Conservation (phyloP, 2,888 invertebrate species). For the Mythimna albipuncta region DNA sequence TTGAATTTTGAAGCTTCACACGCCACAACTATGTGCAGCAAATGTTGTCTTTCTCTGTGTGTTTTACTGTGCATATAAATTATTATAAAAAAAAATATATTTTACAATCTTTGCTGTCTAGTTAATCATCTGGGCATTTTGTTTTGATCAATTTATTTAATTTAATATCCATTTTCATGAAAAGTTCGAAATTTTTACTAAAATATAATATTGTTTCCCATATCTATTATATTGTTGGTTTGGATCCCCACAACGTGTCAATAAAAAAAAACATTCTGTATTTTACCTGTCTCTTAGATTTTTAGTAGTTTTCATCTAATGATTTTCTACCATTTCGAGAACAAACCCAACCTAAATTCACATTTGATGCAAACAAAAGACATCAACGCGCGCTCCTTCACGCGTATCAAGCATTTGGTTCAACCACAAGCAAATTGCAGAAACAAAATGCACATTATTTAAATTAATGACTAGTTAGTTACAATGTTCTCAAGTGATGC, state of each 20-base stretch:
- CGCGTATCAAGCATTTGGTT: conserved; percentile 2
- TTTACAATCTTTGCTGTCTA: too few relatives aligned
- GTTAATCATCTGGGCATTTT: too few relatives aligned
- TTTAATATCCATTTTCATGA: too few relatives aligned
- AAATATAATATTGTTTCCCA: too few relatives aligned
- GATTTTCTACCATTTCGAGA: background rate
- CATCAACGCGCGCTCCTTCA: conserved; percentile 61
- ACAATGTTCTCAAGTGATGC: conserved; percentile 50
- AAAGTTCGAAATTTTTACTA: too few relatives aligned
- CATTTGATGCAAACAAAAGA: conserved; percentile 57
- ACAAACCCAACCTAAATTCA: background rate
- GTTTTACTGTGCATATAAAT: background rate
- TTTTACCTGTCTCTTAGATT: background rate
- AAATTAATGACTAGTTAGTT: conserved; percentile 55
- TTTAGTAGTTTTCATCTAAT: background rate
- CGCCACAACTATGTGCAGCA: background rate
- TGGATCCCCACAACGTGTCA: background rate
- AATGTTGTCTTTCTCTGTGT: background rate
- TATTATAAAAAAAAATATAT: too few relatives aligned
- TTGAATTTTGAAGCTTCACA: background rate
- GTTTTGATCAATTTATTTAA: too few relatives aligned
- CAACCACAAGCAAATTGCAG: conserved; percentile 24
- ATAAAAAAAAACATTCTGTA: background rate
- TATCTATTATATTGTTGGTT: background rate
- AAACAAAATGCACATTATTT: conserved; percentile 37